Evolutionary conservation across 37 sponge, comb jelly and placozoan species (phyloP).

Genomic region (Dysidea cf. avara): DNA sequence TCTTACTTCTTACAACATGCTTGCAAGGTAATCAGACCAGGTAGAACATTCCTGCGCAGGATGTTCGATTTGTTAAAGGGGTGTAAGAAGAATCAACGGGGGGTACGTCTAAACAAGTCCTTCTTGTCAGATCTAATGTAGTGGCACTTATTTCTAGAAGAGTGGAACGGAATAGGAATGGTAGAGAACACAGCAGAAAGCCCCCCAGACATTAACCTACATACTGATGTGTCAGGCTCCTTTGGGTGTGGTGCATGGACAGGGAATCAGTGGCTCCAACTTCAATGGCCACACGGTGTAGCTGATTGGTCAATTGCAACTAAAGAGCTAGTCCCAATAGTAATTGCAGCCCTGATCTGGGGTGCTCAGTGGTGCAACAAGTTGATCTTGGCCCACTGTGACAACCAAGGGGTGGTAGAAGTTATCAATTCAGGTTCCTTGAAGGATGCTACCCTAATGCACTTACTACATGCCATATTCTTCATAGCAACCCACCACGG

Average conservation of each 20-base stretch:
- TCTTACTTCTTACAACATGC: conserved; percentile 35
- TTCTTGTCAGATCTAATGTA: conserved; percentile 8
- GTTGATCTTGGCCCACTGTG: neutral
- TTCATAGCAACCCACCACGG: neutral
- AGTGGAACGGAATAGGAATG: conserved; percentile 11
- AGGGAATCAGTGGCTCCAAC: neutral
- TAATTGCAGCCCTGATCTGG: neutral
- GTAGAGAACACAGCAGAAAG: neutral
- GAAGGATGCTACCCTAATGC: neutral
- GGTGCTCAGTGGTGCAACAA: neutral
- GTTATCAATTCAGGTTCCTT: neutral
- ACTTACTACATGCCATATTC: neutral
- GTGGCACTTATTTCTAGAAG: conserved; percentile 4
- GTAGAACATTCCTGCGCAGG: conserved; percentile 12
- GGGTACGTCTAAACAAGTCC: conserved; percentile 10
- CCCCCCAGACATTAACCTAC: neutral
- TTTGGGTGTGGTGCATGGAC: neutral
- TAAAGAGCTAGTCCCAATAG: neutral
- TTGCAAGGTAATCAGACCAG: neutral
- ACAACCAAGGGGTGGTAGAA: neutral
- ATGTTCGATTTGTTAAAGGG: conserved; percentile 15
- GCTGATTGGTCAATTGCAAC: neutral
- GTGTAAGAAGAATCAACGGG: neutral
- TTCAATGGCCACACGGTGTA: neutral
- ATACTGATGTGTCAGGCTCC: conserved; percentile 1